Percentiles rank a stretch among this genome's conserved stretches.
phyloP scores from a whole-genome alignment of 2,888 invertebrate genomes.

The Notodonta dromedarius region DNA sequence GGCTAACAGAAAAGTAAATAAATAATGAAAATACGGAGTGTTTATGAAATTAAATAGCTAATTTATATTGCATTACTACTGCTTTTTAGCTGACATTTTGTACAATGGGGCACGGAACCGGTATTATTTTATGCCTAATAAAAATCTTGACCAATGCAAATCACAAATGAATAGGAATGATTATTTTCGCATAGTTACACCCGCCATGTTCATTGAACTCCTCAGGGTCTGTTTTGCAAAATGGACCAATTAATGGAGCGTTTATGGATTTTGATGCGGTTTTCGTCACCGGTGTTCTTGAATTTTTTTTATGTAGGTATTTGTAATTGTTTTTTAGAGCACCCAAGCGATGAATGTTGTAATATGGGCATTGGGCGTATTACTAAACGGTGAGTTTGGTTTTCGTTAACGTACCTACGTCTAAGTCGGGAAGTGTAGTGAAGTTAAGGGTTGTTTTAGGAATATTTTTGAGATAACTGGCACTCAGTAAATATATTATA shows the following conservation, averaged over 20 bases:
- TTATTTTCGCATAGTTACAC: not conserved
- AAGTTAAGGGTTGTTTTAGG: too few species aligned
- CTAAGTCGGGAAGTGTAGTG: too few species aligned
- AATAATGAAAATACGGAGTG: not conserved
- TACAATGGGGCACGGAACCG: not conserved
- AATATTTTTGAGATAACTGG: too few species aligned
- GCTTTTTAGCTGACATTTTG: not conserved
- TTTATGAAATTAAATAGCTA: not conserved
- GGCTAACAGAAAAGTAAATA: not conserved
- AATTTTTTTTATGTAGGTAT: not conserved
- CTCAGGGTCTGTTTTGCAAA: conserved; percentile 2
- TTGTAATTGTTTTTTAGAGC: conserved; percentile 5
- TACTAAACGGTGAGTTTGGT: too few species aligned
- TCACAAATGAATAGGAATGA: not conserved
- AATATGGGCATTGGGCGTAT: not conserved
- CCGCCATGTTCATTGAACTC: conserved; percentile 4
- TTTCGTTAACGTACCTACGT: too few species aligned
- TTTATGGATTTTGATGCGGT: conserved; percentile 2
- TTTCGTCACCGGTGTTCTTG: not conserved
- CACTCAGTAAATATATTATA: too few species aligned
- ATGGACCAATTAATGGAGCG: not conserved
- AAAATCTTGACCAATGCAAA: not conserved
- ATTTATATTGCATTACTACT: not conserved
- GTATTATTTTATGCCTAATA: conserved; percentile 6
- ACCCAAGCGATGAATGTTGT: not conserved